phyloP scores from a whole-genome alignment of 2,888 invertebrate genomes.

The Hylaea fasciaria region DNA sequence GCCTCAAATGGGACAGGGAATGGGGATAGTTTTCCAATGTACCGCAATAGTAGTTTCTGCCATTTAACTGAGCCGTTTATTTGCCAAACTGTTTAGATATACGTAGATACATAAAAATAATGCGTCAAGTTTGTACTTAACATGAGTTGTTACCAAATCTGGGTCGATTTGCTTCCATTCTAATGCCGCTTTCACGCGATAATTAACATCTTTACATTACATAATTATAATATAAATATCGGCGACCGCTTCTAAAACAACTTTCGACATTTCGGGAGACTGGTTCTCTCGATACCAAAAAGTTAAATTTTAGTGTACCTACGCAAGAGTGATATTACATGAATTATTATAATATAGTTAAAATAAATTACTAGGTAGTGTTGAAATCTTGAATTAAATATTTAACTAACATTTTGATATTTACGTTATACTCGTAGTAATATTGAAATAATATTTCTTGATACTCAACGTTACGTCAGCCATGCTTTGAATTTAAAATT shows the following conservation, averaged over 20 bases:
- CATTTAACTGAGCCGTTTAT: too few species aligned
- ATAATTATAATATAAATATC: constrained; percentile 41
- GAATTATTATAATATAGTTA: constrained; percentile 12
- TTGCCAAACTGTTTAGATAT: too few species aligned
- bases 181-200: constrained; percentile 43
- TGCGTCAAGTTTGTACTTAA: not conserved
- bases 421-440: too few species aligned
- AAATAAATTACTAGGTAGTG: constrained; percentile 11
- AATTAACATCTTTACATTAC: constrained; percentile 42
- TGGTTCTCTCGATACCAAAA: constrained; percentile 32
- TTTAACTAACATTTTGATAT: not conserved
- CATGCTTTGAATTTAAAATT: too few species aligned
- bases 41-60: too few species aligned
- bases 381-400: constrained; percentile 16
- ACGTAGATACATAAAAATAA: too few species aligned
- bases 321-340: constrained; percentile 21
- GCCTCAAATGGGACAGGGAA: too few species aligned
- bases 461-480: too few species aligned
- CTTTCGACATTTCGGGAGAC: constrained; percentile 40
- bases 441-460: too few species aligned
- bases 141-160: constrained; percentile 24
- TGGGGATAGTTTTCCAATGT: too few species aligned
- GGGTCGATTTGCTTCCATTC: constrained; percentile 36
- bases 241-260: constrained; percentile 35
- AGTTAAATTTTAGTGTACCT: constrained; percentile 14